Base-by-base conservation (phyloP, 2,797 vertebrate species). In the Meriones psammophilus region DNA sequence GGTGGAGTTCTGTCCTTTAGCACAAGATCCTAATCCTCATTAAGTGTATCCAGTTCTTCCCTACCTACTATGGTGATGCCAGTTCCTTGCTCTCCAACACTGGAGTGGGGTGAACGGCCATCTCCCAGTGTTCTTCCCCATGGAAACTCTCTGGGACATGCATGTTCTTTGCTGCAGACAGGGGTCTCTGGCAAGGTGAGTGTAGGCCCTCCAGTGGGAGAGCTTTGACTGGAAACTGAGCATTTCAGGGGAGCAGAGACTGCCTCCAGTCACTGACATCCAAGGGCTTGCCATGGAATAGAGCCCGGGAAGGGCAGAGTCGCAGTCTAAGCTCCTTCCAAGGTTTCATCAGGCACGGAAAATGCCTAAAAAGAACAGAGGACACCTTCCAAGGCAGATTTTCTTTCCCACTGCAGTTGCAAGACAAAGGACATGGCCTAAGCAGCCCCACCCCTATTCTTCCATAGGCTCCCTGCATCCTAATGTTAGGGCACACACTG, bases 71-170 rank as follows among this genome's bases (percentile, higher is more conserved):
- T 22, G 7, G 24, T 73, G 56, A n/a, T 28, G 4, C 39, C 26
- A 22, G 54, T 12, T 46, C 71, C 30, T 64, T n/a, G 2, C 9
- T 62, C 39, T 15, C 39, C 39, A 1, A 2, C 15, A 36, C 46
- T 4, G 17, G 5, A 0, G 8, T 39, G n/a, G 33, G 26, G 17
- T 1, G 1, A 60, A 22, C 24, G 15, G 26, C 58, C 42, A n/a
- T 78, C 42, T 0, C 26, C n/a, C 20, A 8, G 18, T 0, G 36
- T 18, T 74, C n/a, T 71, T 60, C 9, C 12, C 42, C 15, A 0
- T n/a, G 83, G 33, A 77, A 66, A 28, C 24, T 56, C 18, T 71
- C 39, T 30, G 46, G 4, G 15, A 7, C n/a, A 8, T 39, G 2
- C 20, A 20, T 39, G 15, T 42, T 58, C 36, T 94, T 30, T 30